Evolutionary conservation across 2,888 invertebrate species (phyloP).

Genomic region (Cantharis lateralis): DNA sequence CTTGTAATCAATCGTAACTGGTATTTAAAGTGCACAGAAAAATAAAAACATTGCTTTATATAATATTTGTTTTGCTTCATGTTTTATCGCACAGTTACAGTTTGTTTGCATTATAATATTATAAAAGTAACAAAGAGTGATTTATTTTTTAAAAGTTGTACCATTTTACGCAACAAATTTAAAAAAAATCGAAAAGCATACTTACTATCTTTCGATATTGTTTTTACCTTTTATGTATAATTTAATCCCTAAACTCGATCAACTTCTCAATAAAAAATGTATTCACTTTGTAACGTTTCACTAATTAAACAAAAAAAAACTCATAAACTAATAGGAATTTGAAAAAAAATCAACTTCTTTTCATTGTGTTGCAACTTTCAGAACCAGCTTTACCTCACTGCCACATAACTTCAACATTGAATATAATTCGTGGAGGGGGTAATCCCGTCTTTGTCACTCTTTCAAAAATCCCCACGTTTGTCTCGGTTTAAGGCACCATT

Average conservation of each 20-base stretch:
- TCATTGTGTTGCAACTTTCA: constrained; percentile 25
- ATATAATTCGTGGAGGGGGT: constrained; percentile 16
- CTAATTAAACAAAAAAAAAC: background rate
- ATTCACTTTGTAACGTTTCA: background rate
- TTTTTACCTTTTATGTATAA: background rate
- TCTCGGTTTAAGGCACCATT: constrained; percentile 17
- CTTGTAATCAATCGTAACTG: background rate
- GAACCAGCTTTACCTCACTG: constrained; percentile 25
- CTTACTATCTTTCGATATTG: background rate
- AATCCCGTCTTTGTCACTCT: background rate
- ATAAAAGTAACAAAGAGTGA: background rate
- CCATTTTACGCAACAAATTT: background rate
- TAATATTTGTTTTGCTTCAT: background rate
- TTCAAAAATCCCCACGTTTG: background rate
- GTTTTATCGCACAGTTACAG: background rate
- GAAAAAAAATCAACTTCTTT: constrained; percentile 10
- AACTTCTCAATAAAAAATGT: background rate
- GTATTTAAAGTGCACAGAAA: background rate
- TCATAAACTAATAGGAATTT: background rate
- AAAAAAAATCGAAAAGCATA: background rate
- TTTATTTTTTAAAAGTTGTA: background rate
- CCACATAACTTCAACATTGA: constrained; percentile 29
- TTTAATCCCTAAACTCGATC: background rate
- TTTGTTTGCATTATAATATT: background rate
- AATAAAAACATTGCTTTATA: background rate